These are phyloP conservation scores for Abrostola triplasia DNA, from an alignment of 2,888 invertebrate genomes.

Conservation along the genomic window DNA sequence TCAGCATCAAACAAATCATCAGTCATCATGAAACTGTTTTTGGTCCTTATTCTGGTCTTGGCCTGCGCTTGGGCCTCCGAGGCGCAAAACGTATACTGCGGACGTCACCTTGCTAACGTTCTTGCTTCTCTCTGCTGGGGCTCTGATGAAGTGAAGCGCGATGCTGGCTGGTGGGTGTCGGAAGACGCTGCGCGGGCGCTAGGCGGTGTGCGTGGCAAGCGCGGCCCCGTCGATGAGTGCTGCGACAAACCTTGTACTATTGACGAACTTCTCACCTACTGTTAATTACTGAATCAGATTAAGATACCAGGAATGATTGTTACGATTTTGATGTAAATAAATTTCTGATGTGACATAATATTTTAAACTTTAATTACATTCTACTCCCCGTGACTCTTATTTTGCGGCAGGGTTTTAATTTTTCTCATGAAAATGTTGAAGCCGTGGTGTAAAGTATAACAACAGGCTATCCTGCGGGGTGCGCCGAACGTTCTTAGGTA, in stretches of 20 bases:
- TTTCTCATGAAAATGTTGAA: no score
- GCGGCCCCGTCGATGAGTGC: slow-evolving; percentile 59
- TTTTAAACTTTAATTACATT: no score
- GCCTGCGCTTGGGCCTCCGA: slow-evolving; percentile 18
- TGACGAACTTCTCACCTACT: slow-evolving; percentile 54
- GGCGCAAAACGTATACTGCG: slow-evolving; percentile 37
- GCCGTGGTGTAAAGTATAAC: no score
- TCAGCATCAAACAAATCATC: neutral
- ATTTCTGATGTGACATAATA: slow-evolving; percentile 6
- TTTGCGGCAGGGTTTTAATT: no score
- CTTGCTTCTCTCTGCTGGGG: slow-evolving; percentile 32
- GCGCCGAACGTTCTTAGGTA: no score
- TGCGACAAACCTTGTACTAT: slow-evolving; percentile 60
- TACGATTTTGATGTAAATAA: slow-evolving; percentile 26
- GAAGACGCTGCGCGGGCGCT: slow-evolving; percentile 9
- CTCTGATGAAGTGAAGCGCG: slow-evolving; percentile 30
- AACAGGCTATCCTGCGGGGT: no score
- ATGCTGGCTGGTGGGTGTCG: slow-evolving; percentile 29
- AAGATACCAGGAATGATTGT: slow-evolving; percentile 3
- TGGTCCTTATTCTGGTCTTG: slow-evolving; percentile 24
- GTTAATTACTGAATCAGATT: slow-evolving; percentile 26
- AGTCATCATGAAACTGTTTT: slow-evolving; percentile 28
- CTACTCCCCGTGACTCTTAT: no score
- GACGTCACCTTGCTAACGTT: slow-evolving; percentile 28
- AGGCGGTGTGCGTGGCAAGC: slow-evolving; percentile 43